Evolutionary conservation across 2,113 vertebrate genomes (phyloP), one percentile per base, ranked within the genome.

Genomic region (Spea multiplicata): DNA sequence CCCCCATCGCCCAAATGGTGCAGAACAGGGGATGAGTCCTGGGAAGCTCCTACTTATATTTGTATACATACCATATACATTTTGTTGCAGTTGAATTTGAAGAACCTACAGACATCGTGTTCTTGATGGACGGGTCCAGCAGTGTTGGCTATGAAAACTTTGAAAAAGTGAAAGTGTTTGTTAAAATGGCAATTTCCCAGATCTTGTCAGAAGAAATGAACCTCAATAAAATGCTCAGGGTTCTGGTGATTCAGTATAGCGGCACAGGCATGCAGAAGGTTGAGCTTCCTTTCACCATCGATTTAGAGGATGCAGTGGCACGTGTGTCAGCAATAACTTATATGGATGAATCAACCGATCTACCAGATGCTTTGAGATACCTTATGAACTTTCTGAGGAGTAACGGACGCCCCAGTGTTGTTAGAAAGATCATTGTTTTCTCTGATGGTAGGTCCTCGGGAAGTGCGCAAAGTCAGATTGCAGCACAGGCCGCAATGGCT

Each of bases 141-240:
- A 83, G 82, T 47, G 84, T 82, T 66, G 81, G 82, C 45, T 64
- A 61, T 52, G 66, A 13, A 16, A 85, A 85, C 82, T 83, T 85
- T 62, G 68, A 82, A 49, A 75, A 49, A 13, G 76, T 81, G 16
- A 75, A 66, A 70, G 74, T 72, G 8, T 81, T 82, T 79, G 74
- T 82, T 45, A 81, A 66, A 44, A 46, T 64, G 3, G 57, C 75
- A 74, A 69, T 59, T 0, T 4, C 12, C 14, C 72, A 44, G 52
- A 73, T 85, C 49, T 72, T 85, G 6, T 66, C 81, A 3, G 7
- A 55, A 49, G 68, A 75, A 46, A 66, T 75, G n/a, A 74, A 81
- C 59, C 5, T 62, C 6, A 14, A 13, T 5, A 71, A 75, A 44
- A 48, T 59, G 49, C 78, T 82, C 3, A 62, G 62, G 9, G 30